phyloP scores from a whole-genome alignment of 1,140 invertebrate genomes.

The Choristoneura fumiferana region DNA sequence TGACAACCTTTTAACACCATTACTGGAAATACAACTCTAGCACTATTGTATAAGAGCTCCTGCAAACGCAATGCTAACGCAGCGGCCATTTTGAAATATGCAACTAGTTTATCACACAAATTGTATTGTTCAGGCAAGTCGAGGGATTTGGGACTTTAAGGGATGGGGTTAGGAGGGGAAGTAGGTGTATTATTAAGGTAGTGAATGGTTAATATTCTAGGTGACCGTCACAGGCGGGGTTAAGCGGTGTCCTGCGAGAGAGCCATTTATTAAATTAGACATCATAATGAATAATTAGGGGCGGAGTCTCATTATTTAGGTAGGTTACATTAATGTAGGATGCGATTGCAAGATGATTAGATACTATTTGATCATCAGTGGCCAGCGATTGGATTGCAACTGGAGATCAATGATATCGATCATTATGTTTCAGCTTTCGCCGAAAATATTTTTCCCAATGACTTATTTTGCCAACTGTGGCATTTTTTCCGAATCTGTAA shows the following conservation, averaged over 20 bases:
- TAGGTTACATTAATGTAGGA: too few species aligned
- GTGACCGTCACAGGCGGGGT: conserved; percentile 2
- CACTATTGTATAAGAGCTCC: conserved; percentile 8
- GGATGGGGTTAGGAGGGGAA: not conserved
- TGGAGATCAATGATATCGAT: too few species aligned
- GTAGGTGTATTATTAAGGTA: not conserved
- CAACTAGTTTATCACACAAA: conserved; percentile 61
- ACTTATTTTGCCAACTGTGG: too few species aligned
- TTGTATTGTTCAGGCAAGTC: conserved; percentile 27
- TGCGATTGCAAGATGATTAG: too few species aligned
- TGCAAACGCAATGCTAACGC: conserved; percentile 26
- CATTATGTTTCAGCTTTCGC: too few species aligned
- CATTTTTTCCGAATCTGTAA: too few species aligned
- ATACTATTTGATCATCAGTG: too few species aligned
- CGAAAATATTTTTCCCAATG: too few species aligned
- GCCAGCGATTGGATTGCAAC: too few species aligned
- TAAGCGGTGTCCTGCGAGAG: not conserved
- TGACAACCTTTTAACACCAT: not conserved
- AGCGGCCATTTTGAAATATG: conserved; percentile 51
- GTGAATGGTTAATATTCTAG: conserved; percentile 8
- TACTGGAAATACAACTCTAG: conserved; percentile 33
- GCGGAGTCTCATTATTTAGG: not conserved
- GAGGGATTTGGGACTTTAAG: not conserved
- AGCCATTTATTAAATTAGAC: conserved; percentile 12
- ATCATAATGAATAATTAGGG: not conserved